Evolutionary conservation across 2,888 invertebrate genomes (phyloP), one percentile per base, ranked within the genome.

Genomic region (Corbicula japonica): DNA sequence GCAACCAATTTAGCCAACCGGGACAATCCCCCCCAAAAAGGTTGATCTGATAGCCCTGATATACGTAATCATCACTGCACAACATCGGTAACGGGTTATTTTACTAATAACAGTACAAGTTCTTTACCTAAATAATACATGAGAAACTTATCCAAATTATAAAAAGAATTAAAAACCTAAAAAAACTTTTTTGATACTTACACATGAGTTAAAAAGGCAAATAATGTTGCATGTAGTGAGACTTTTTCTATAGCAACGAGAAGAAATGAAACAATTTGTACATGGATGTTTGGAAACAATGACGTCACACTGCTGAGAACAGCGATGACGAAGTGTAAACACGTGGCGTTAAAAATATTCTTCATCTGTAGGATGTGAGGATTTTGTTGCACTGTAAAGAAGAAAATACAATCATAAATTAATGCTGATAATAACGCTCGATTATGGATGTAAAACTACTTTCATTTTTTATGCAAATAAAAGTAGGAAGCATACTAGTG

Each of bases 141-240:
- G n/a, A n/a, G n/a, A n/a, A 28, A n/a, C n/a, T 23, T 2, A 23
- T 26, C 35, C 18, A 15, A 41, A 41, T 15, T 62, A 18, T 3
- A 0, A 4, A 44, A 46, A 15, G 30, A 8, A 58, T 30, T 48
- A n/a, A 38, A 10, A 34, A 48, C 10, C 21, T 34, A 15, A 63
- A 41, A 72, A 4, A 41, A 21, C 23, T 15, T 12, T 48, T 60
- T 15, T 0, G 18, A 38, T 30, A 65, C 90, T 88, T 84, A 90
- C 90, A 89, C 83, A 60, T 90, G 90, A 71, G 86, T 85, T 35
- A 89, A 68, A 48, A 90, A 88, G 34, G 88, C 84, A 76, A 82
- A 85, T 41, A 87, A 41, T 10, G 86, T 78, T 54, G 87, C 80
- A 52, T 86, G 77, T 6, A 85, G 81, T 15, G 86, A 80, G 6